These are phyloP conservation scores for Lytechinus pictus DNA, from an alignment of 35 echinoderm and acorn worm genomes.

Conservation along the genomic window DNA sequence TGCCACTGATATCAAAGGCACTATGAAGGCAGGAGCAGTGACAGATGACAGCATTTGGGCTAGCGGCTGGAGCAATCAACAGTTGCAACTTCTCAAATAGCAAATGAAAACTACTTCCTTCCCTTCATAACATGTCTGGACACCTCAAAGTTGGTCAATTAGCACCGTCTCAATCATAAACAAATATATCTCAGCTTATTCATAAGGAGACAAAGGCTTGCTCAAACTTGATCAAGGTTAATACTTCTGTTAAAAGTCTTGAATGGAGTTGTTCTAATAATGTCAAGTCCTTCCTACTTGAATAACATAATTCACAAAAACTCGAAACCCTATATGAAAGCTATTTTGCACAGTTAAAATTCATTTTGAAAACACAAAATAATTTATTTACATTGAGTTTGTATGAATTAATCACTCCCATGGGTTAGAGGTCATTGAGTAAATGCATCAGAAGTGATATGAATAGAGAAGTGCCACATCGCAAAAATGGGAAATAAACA, in stretches of 20 bases:
- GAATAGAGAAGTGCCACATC: neutral
- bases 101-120: neutral
- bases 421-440: too few species aligned
- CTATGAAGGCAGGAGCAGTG: neutral
- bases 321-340: too few species aligned
- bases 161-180: neutral
- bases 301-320: too few species aligned
- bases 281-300: too few species aligned
- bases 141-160: neutral
- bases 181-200: neutral
- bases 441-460: neutral
- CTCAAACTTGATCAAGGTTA: neutral
- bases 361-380: too few species aligned
- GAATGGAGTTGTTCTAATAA: too few species aligned
- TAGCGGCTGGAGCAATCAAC: neutral
- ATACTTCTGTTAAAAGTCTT: too few species aligned
- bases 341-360: too few species aligned
- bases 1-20: too few species aligned
- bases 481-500: neutral
- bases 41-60: neutral
- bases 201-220: neutral
- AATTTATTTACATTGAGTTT: too few species aligned
- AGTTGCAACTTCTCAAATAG: neutral
- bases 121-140: neutral
- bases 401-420: too few species aligned